Evolutionary conservation across 1,140 invertebrate genomes (phyloP), one percentile per base, ranked within the genome.

Genomic region (Trichomalopsis sarcophagae): DNA sequence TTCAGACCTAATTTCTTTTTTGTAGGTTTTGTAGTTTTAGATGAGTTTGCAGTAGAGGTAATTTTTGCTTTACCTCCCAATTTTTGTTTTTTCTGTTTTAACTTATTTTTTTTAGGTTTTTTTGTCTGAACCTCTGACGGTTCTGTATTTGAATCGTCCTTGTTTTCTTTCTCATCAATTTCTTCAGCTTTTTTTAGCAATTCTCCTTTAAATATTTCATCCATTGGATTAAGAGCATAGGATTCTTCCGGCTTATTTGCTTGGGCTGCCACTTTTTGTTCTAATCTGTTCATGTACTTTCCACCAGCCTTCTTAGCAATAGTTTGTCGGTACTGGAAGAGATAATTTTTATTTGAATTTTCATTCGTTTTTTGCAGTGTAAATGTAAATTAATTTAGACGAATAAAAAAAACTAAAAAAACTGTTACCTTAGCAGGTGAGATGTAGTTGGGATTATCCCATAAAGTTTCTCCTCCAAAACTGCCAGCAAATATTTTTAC

Each of bases 401-500:
- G 69, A 77, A 83, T 68, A 76, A 36, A 81, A 82, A 44, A 85
- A 85, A 81, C 40, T 68, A 82, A 27, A 27, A 27, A 27, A 2
- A 1, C 9, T 66, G 81, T 90, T 94, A 96, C 96, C 91, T 96
- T 96, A 82, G 97, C 96, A 21, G 99, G 99, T 86, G 98, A 97
- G 2, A 99, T 94, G 94, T 99, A 99, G 88, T 96, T 92, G 2
- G 97, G 95, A 95, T 99, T 99, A 88, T 98, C 96, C 97, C 98
- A 99, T 30, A 99, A 92, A 23, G 98, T 96, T 84, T 95, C 93
- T 36, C 98, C 99, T 82, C 96, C 96, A 94, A 99, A 99, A 91
- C 98, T 99, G n/a, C 96, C 97, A 85, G 96, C 96, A 94, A 99
- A 99, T 87, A 97, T 95, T 91, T 96, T 96, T 88, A 99, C 97